phyloP scores from a whole-genome alignment of 2,113 vertebrate genomes.

The Siphamia tubifer region DNA sequence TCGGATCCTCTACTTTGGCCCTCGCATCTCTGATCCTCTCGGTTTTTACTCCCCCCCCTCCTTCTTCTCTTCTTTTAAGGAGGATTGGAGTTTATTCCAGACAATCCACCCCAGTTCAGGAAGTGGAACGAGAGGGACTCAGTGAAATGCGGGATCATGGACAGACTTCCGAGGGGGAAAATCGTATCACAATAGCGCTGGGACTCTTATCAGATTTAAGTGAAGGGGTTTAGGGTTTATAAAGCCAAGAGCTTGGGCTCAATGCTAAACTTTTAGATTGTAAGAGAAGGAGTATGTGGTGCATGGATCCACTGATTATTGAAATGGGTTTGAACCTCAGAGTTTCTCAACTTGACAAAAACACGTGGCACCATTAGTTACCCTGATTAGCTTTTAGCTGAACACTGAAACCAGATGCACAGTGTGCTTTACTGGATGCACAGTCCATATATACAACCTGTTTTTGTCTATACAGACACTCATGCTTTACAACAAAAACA shows the following conservation, averaged over 20 bases:
- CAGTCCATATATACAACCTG: not conserved
- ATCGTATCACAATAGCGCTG: slow-evolving; percentile 76
- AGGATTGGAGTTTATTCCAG: slow-evolving; percentile 81
- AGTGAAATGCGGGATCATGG: slow-evolving; percentile 70
- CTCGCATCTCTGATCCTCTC: slow-evolving; percentile 72
- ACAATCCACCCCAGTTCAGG: slow-evolving; percentile 75
- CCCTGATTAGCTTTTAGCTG: slow-evolving; percentile 5
- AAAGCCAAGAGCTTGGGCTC: slow-evolving; percentile 57
- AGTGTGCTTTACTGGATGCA: not conserved
- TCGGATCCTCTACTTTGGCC: slow-evolving; percentile 67
- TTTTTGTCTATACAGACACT: not conserved
- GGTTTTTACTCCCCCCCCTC: slow-evolving; percentile 37
- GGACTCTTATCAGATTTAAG: slow-evolving; percentile 78
- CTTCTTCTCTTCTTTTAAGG: slow-evolving; percentile 58
- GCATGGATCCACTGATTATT: slow-evolving; percentile 40
- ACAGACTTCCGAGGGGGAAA: slow-evolving; percentile 64
- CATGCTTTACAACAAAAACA: not conserved
- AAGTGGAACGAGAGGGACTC: slow-evolving; percentile 75
- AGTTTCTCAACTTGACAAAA: slow-evolving; percentile 19
- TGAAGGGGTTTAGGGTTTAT: slow-evolving; percentile 58
- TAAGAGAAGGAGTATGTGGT: not conserved
- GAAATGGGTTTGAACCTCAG: slow-evolving; percentile 36
- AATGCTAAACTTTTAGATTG: slow-evolving; percentile 60
- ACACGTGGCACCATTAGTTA: not conserved
- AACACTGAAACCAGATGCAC: slow-evolving; percentile 11